Evolutionary conservation across 2,888 invertebrate genomes (phyloP).

Genomic region (Stenodera caucasica): DNA sequence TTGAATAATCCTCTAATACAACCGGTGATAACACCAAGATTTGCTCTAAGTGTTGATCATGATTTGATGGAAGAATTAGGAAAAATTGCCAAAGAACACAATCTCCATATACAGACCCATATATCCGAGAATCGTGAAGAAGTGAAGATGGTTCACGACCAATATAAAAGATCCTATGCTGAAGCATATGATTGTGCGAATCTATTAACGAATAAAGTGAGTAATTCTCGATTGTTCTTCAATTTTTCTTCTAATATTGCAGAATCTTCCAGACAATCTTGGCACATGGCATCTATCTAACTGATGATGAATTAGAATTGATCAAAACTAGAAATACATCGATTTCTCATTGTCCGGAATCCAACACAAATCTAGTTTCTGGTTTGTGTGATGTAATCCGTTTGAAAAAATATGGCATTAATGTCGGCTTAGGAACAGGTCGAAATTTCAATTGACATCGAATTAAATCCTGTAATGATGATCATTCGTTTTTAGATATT

Average conservation of each 20-base stretch:
- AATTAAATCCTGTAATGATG: too few relatives aligned
- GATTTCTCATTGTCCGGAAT: conserved; percentile 84
- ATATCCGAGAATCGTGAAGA: conserved; percentile 81
- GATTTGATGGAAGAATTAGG: conserved; percentile 71
- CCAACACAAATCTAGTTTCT: conserved; percentile 78
- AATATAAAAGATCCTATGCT: conserved; percentile 66
- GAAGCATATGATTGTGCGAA: conserved; percentile 75
- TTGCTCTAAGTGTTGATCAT: conserved; percentile 77
- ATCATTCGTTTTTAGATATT: conserved; percentile 68
- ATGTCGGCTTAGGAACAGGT: conserved; percentile 87
- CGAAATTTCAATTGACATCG: neutral
- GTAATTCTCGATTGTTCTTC: too few relatives aligned
- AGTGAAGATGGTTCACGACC: conserved; percentile 64
- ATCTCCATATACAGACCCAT: conserved; percentile 83
- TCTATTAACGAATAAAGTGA: conserved; percentile 74
- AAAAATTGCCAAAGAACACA: conserved; percentile 65
- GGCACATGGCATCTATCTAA: conserved; percentile 81
- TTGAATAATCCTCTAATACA: conserved; percentile 69
- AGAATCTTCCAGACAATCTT: conserved; percentile 65
- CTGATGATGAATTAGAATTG: conserved; percentile 68
- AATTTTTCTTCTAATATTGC: too few relatives aligned
- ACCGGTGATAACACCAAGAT: conserved; percentile 83
- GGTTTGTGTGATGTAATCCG: conserved; percentile 78
- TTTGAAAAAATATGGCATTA: conserved; percentile 65
- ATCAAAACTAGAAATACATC: conserved; percentile 64